phyloP scores from a whole-genome alignment of 2,888 invertebrate species.

The Zele albiditarsus region DNA sequence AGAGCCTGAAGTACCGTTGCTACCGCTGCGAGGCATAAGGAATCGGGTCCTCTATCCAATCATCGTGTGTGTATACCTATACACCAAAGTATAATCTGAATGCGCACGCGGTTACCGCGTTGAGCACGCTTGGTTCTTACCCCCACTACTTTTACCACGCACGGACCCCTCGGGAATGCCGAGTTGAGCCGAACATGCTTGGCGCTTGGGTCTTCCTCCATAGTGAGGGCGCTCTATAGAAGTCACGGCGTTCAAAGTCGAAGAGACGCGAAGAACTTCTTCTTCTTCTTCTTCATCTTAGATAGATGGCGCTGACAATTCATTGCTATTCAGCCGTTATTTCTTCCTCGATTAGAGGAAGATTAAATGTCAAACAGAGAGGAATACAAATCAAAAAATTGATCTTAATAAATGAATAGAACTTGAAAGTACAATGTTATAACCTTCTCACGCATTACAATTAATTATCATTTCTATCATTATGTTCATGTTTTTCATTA shows the following conservation, averaged over 20 bases:
- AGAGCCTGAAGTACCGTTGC: slow-evolving; percentile 70
- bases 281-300: no score
- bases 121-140: slow-evolving; percentile 8
- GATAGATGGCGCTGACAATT: no score
- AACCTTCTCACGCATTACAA: no score
- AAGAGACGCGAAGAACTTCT: slow-evolving; percentile 37
- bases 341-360: no score
- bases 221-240: background rate
- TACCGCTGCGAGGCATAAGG: slow-evolving; percentile 53
- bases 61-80: slow-evolving; percentile 4
- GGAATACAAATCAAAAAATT: background rate
- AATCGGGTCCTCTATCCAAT: slow-evolving; percentile 22
- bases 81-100: background rate
- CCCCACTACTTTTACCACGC: slow-evolving; percentile 20
- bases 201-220: slow-evolving; percentile 13
- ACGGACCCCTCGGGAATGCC: slow-evolving; percentile 49
- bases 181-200: slow-evolving; percentile 48
- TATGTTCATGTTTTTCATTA: no score
- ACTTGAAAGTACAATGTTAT: no score
- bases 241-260: background rate
- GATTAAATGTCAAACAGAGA: slow-evolving; percentile 17
- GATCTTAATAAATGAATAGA: no score
- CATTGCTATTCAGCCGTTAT: no score
- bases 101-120: background rate
- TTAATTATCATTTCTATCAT: no score